Conservation (phyloP, 2,113 vertebrate species). For the Pristiophorus japonicus region DNA sequence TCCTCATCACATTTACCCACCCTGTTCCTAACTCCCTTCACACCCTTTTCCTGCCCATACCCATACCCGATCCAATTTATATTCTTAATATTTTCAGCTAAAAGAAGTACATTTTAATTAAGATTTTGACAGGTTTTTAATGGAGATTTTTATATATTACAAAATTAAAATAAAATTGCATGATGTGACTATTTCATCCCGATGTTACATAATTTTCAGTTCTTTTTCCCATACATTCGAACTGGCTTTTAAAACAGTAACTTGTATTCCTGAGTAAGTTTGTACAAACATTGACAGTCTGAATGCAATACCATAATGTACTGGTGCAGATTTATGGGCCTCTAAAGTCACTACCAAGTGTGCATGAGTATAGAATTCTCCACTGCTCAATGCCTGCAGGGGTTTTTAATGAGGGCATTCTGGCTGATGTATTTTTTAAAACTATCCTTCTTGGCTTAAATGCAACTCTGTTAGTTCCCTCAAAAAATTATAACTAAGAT, state of each 20-base stretch:
- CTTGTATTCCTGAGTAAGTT: neutral
- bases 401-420: neutral
- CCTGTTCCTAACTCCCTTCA: neutral
- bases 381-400: neutral
- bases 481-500: neutral
- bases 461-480: neutral
- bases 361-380: neutral
- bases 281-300: neutral
- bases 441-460: neutral
- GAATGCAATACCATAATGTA: neutral
- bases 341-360: neutral
- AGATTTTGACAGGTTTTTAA: neutral
- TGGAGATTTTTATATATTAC: neutral
- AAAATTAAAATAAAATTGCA: neutral
- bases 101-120: neutral
- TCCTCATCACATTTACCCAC: neutral
- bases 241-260: neutral
- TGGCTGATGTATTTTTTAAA: neutral
- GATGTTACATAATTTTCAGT: neutral
- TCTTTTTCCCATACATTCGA: neutral
- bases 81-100: neutral
- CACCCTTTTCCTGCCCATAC: neutral
- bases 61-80: neutral
- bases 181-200: neutral
- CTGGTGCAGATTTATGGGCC: neutral